A percentile compares a stretch with the other conserved stretches of the same genome.
Conservation (phyloP, 1,140 invertebrate genomes). For the Zaprionus kolodkinae region DNA sequence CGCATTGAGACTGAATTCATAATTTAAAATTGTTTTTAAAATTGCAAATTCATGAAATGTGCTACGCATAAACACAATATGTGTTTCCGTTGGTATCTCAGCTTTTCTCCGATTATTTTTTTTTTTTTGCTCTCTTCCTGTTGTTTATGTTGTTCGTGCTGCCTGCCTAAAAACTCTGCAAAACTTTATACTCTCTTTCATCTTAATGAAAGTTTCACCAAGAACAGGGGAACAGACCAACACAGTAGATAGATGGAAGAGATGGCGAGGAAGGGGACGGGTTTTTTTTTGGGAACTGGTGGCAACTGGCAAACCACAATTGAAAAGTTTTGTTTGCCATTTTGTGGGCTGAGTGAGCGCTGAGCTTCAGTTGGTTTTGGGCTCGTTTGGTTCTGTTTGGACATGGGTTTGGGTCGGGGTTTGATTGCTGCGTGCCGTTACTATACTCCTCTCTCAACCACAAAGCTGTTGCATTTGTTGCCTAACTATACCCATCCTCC, state of each 20-base stretch:
- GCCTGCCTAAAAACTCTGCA: conserved; percentile 6
- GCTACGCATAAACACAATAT: too few relatives aligned
- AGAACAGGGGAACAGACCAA: neutral
- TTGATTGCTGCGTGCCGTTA: neutral
- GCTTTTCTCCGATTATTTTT: neutral
- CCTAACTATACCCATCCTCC: neutral
- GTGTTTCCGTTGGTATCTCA: neutral
- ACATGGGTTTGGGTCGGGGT: neutral
- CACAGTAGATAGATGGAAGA: neutral
- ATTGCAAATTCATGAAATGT: too few relatives aligned
- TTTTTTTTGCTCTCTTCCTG: neutral
- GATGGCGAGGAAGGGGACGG: neutral
- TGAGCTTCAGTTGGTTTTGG: conserved; percentile 1
- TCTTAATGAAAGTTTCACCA: conserved; percentile 60
- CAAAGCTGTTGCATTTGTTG: conserved; percentile 42
- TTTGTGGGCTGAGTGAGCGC: conserved; percentile 21
- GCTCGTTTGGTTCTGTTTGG: conserved; percentile 12
- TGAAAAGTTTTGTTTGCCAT: conserved; percentile 53
- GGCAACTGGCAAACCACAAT: conserved; percentile 60
- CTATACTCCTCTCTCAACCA: neutral
- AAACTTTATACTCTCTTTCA: conserved; percentile 52
- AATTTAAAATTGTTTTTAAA: too few relatives aligned
- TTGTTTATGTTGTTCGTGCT: neutral
- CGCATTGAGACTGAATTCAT: too few relatives aligned
- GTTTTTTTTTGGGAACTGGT: neutral